Percentiles rank a stretch among this genome's conserved stretches.
Evolutionary conservation across 2,797 vertebrate species (phyloP).

Genomic region (Toxotes lorentzi): DNA sequence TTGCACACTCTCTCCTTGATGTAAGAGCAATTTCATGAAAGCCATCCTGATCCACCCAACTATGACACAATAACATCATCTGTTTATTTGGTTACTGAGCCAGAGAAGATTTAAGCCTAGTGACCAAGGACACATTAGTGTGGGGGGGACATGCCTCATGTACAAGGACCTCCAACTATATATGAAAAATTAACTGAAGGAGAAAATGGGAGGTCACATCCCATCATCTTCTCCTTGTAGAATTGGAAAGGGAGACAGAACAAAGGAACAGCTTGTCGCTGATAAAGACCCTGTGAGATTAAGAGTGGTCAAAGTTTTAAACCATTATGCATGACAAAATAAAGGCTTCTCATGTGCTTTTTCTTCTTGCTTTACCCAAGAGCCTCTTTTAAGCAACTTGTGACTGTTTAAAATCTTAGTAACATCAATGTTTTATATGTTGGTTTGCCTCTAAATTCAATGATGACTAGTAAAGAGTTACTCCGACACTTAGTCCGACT

Average conservation of each 20-base stretch:
- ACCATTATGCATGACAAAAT: conserved; percentile 14
- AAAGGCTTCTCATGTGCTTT: conserved; percentile 11
- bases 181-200: conserved; percentile 14
- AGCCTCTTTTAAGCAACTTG: conserved; percentile 21
- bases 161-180: background rate
- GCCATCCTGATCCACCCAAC: conserved; percentile 11
- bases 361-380: background rate
- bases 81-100: conserved; percentile 22
- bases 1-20: background rate
- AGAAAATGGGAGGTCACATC: conserved; percentile 26
- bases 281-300: background rate
- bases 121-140: background rate
- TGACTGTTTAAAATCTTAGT: conserved; percentile 19
- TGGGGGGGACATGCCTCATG: conserved; percentile 8
- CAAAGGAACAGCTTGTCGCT: conserved; percentile 21
- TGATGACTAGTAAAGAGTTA: conserved; percentile 34
- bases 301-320: conserved; percentile 10
- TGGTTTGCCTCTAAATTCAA: conserved; percentile 44
- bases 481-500: conserved; percentile 15
- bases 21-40: conserved; percentile 18
- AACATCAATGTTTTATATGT: conserved; percentile 35
- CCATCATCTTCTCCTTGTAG: background rate
- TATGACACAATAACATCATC: conserved; percentile 19
- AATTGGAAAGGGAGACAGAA: conserved; percentile 15
- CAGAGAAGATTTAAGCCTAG: conserved; percentile 2